Conservation (phyloP, 30 jellyfish, hydroid and myxozoan genomes). For the Aurelia sp. region DNA sequence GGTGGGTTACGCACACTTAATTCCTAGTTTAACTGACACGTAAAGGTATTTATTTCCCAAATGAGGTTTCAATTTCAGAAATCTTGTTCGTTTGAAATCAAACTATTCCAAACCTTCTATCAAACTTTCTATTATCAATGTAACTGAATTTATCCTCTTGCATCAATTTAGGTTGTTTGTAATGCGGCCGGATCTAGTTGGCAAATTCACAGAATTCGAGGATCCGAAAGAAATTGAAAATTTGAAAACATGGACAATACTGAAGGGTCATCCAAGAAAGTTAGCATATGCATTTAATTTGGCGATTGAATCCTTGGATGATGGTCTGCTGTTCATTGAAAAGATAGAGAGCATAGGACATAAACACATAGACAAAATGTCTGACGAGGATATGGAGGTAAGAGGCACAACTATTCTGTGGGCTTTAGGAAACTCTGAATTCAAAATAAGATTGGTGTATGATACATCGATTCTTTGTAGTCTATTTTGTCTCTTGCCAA, state of each 20-base stretch:
- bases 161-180: constrained; percentile 13
- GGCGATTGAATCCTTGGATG: constrained; percentile 54
- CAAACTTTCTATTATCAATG: too few relatives aligned
- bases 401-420: not conserved
- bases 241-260: constrained; percentile 3
- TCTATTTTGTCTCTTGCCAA: too few relatives aligned
- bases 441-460: too few relatives aligned
- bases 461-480: too few relatives aligned
- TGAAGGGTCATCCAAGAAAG: constrained; percentile 53
- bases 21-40: too few relatives aligned
- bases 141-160: too few relatives aligned
- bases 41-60: too few relatives aligned
- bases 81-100: too few relatives aligned
- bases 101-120: too few relatives aligned
- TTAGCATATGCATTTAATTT: constrained; percentile 47
- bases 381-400: constrained; percentile 55
- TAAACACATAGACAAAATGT: constrained; percentile 49
- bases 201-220: constrained; percentile 50
- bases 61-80: too few relatives aligned
- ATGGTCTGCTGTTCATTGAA: constrained; percentile 43
- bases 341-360: constrained; percentile 59
- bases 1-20: too few relatives aligned
- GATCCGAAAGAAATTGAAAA: constrained; percentile 31
- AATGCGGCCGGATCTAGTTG: constrained; percentile 35
- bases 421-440: not conserved